Percentiles rank a stretch among this genome's conserved stretches.
Conservation (phyloP, 2,888 invertebrate species). For the Holacanthella duospinosa region DNA sequence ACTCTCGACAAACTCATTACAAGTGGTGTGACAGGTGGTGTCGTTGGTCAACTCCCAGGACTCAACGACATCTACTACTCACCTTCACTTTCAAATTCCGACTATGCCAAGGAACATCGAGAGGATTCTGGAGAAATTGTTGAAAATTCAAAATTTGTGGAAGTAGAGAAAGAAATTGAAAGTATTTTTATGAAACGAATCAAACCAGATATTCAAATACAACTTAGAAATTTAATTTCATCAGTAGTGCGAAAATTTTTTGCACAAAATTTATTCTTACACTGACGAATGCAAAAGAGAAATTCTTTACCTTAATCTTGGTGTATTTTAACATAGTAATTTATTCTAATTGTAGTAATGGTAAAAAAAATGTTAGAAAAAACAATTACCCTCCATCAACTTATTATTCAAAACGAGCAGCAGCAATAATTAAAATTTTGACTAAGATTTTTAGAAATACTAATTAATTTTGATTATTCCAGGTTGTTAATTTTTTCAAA, state of each 20-base stretch:
- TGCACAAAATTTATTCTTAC: conserved; percentile 18
- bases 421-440: not conserved
- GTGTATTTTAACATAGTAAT: too few species aligned
- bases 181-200: conserved; percentile 29
- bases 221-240: conserved; percentile 25
- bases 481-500: not conserved
- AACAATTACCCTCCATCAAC: not conserved
- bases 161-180: conserved; percentile 35
- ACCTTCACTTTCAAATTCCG: not conserved
- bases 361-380: conserved; percentile 8
- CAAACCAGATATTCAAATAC: conserved; percentile 32
- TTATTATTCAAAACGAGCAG: not conserved
- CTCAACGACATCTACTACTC: conserved; percentile 15
- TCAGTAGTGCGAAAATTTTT: conserved; percentile 26
- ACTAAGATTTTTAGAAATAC: too few species aligned
- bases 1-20: conserved; percentile 26
- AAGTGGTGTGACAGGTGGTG: conserved; percentile 12
- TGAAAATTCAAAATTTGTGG: conserved; percentile 18
- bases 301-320: too few species aligned
- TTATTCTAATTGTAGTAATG: too few species aligned
- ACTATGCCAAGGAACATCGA: conserved; percentile 31
- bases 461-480: too few species aligned
- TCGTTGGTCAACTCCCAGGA: conserved; percentile 9
- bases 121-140: conserved; percentile 22
- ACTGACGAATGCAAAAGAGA: too few species aligned